Base-by-base conservation (phyloP, 1,140 invertebrate genomes). In the Delia radicum region DNA sequence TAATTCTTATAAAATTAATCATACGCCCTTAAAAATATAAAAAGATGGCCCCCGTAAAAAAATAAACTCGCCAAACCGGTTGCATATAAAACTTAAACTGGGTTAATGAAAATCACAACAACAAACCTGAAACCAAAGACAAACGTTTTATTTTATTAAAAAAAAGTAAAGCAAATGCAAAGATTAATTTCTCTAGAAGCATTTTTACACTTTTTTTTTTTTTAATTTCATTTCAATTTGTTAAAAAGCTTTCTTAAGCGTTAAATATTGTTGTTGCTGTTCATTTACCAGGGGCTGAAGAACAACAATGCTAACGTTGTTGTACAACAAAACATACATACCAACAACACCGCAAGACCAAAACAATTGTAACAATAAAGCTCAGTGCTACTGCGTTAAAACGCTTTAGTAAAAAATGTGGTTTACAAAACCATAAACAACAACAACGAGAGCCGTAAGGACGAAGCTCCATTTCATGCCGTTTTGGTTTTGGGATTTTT, bases 171-270 rank as follows among this genome's bases (percentile, higher is more conserved):
- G n/a, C n/a, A 65, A 65, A n/a, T 2, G 28, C 28, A 18, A 18
- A 21, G 26, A 33, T 33, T 33, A 33, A 33, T 69, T 69, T 37
- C 24, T 37, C 18, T 69, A 21, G 29, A 69, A 69, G 29, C 31
- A 33, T 31, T 18, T 21, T n/a, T 42, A 15, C 8, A n/a, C 7
- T 31, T 18, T 33, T 37, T 24, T 7, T 33, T 33, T 21, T 31
- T n/a, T 69, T 69, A 69, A 69, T 69, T 69, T 69, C 65, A 69
- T 69, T 69, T 69, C 65, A 69, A 69, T 69, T 69, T 69, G 29
- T 33, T 69, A 69, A 69, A 69, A 69, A 33, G 65, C 65, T 69
- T 69, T 69, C 65, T 69, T 69, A 69, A 69, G 65, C 65, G 65
- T 69, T 69, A 33, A 31, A 69, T 21, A 69, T 67, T 21, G 33